Conservation (phyloP, 2,797 vertebrate genomes). For the Eurystomus glaucurus region DNA sequence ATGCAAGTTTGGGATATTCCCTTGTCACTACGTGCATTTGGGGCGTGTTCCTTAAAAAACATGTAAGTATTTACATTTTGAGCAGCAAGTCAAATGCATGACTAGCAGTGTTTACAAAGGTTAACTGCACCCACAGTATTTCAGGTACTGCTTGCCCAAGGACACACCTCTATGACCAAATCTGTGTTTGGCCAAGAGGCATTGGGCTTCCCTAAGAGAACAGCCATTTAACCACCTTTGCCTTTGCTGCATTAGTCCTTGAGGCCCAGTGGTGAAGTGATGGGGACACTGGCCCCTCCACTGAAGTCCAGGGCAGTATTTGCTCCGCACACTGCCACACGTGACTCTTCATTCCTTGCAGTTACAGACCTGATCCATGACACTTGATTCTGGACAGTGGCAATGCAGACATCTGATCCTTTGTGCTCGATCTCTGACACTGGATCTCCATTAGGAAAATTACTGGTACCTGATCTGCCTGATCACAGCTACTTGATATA, state of each 20-base stretch:
- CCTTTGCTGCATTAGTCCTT: background rate
- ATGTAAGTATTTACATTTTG: background rate
- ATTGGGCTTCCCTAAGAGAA: background rate
- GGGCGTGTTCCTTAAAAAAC: background rate
- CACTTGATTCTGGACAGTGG: slow-evolving; percentile 11
- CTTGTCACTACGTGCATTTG: background rate
- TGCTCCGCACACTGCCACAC: background rate
- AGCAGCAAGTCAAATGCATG: background rate
- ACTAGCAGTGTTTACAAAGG: background rate
- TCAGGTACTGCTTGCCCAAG: background rate
- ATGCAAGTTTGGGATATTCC: background rate
- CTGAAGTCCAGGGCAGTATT: background rate
- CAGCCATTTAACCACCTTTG: background rate
- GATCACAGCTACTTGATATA: slow-evolving; percentile 70
- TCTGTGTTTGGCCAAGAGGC: background rate
- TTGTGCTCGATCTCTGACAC: slow-evolving; percentile 44
- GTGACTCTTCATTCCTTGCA: background rate
- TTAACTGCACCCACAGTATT: background rate
- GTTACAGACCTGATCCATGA: slow-evolving; percentile 9
- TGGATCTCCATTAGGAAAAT: slow-evolving; percentile 53
- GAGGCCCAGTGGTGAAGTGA: background rate
- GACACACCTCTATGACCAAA: background rate
- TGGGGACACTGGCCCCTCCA: background rate
- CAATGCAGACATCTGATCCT: slow-evolving; percentile 39
- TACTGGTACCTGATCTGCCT: slow-evolving; percentile 54